phyloP scores from a whole-genome alignment of 2,888 invertebrate genomes.

The Campoplex nolae region DNA sequence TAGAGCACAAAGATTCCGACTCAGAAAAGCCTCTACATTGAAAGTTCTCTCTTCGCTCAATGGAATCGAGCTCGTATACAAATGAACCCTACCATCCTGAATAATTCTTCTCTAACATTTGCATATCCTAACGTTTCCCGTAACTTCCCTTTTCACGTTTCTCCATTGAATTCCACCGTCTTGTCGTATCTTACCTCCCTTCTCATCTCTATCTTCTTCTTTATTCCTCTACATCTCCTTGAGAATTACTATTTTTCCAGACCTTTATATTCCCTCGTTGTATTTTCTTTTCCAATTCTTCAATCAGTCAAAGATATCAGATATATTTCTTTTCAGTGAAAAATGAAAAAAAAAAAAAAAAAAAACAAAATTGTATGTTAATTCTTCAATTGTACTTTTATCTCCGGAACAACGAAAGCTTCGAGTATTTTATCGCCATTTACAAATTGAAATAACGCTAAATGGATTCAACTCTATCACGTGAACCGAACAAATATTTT shows the following conservation, averaged over 20 bases:
- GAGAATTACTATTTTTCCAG: constrained; percentile 5
- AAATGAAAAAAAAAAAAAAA: too few species aligned
- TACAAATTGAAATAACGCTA: background rate
- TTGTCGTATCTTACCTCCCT: constrained; percentile 13
- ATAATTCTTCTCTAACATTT: constrained; percentile 49
- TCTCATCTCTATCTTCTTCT: constrained; percentile 6
- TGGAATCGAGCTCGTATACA: constrained; percentile 33
- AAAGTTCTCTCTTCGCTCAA: constrained; percentile 8
- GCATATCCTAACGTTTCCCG: constrained; percentile 46
- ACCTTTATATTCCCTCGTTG: background rate
- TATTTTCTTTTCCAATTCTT: constrained; percentile 5
- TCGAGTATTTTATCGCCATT: background rate
- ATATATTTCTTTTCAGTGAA: background rate
- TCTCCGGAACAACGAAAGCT: background rate
- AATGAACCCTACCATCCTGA: constrained; percentile 29
- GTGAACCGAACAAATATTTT: background rate
- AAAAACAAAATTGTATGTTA: background rate
- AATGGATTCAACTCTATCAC: background rate
- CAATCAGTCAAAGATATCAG: constrained; percentile 1
- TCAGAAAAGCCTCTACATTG: constrained; percentile 5
- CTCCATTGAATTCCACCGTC: constrained; percentile 24
- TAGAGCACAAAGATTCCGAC: background rate
- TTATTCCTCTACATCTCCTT: constrained; percentile 20
- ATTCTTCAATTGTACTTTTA: background rate
- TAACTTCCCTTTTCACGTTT: constrained; percentile 19